Conservation (phyloP, 2,888 invertebrate genomes). For the Coenonympha glycerion region DNA sequence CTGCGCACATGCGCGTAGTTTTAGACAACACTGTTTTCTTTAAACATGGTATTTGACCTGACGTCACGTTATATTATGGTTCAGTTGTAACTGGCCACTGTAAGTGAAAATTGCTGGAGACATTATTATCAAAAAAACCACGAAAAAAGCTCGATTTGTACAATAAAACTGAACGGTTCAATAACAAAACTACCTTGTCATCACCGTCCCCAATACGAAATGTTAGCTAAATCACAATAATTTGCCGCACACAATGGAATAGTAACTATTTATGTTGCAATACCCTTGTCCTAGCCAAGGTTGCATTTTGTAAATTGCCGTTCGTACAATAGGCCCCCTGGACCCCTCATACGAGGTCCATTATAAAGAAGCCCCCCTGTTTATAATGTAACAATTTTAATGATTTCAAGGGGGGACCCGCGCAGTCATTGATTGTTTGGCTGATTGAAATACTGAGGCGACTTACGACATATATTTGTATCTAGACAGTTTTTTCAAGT, state of each 20-base stretch:
- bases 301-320: conserved; percentile 61
- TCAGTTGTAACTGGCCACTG: no score
- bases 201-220: conserved; percentile 26
- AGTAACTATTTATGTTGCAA: conserved; percentile 54
- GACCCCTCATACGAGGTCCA: conserved; percentile 62
- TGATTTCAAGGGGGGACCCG: conserved; percentile 42
- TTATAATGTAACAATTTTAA: conserved; percentile 71
- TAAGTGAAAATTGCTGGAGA: no score
- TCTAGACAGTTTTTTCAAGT: no score
- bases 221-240: conserved; percentile 60
- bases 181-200: conserved; percentile 15
- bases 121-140: no score
- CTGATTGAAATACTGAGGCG: conserved; percentile 18
- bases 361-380: conserved; percentile 62
- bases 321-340: conserved; percentile 53
- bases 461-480: no score
- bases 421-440: conserved; percentile 1
- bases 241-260: conserved; percentile 57
- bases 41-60: no score
- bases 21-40: no score
- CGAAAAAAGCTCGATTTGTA: no score
- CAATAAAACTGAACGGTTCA: not conserved
- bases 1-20: no score
- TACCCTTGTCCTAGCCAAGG: conserved; percentile 38
- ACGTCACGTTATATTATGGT: no score